Percentiles rank a stretch among this genome's conserved stretches.
phyloP scores from a whole-genome alignment of 2,888 invertebrate genomes.

The Acronicta psi region DNA sequence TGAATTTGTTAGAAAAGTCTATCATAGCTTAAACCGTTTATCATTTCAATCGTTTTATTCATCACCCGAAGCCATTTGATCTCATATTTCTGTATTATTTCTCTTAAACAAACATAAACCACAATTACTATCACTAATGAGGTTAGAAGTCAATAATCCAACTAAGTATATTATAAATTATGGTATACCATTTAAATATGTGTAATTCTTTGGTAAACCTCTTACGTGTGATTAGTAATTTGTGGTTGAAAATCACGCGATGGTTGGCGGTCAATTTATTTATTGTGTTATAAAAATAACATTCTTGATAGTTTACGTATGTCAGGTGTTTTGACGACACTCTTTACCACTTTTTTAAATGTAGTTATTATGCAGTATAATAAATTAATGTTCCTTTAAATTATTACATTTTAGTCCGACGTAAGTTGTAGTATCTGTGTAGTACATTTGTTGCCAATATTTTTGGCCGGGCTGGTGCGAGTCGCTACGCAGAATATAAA shows the following conservation, averaged over 20 bases:
- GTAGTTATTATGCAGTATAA: background rate
- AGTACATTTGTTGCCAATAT: no score
- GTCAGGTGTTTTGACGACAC: conserved; percentile 11
- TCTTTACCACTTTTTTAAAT: background rate
- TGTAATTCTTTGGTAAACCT: conserved; percentile 36
- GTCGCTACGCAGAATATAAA: no score
- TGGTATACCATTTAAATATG: conserved; percentile 36
- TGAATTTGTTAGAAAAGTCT: no score
- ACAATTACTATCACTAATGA: conserved; percentile 47
- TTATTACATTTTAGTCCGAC: no score
- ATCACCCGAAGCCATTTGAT: conserved; percentile 37
- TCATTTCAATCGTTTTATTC: conserved; percentile 35
- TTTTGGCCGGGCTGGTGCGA: no score
- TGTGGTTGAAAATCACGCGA: conserved; percentile 46
- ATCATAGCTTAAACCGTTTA: conserved; percentile 5
- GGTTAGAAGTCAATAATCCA: conserved; percentile 35
- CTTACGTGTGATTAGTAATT: conserved; percentile 42
- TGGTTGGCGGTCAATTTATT: conserved; percentile 27
- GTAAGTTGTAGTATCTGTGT: no score
- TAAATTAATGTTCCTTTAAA: no score
- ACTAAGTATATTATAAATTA: conserved; percentile 49
- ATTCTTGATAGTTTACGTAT: conserved; percentile 26
- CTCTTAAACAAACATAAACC: conserved; percentile 35
- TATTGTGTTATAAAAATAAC: conserved; percentile 28
- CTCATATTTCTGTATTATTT: conserved; percentile 52